Evolutionary conservation across 2,113 vertebrate species (phyloP), one percentile per base, ranked within the genome.

Genomic region (Beaufortia kweichowensis): DNA sequence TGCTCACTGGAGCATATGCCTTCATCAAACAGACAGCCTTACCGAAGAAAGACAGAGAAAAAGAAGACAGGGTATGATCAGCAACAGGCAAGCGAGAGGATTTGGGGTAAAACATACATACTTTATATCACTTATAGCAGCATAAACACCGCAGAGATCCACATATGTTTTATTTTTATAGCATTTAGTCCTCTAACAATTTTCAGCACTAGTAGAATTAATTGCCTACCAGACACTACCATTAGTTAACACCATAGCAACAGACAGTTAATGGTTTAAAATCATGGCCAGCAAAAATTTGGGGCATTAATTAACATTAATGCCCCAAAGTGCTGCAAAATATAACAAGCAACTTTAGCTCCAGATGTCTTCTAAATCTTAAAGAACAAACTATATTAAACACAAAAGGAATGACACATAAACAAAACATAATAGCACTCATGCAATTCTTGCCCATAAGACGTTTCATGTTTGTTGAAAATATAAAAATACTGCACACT

Each of bases 11-110:
- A 67, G 43, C 81, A 82, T 29, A 82, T 61, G 57, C 73, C 67
- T 39, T 57, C 77, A 67, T 82, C 81, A 82, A 82, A 82, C 73
- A 82, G 75, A 73, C 81, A 82, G 15, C 81, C 81, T 82, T 63
- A 62, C 1, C 50, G 46, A n/a, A 26, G 12, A 48, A 19, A 61
- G 35, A 79, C 8, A 19, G 21, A 56, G 48, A 28, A 56, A n/a
- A 17, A 8, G n/a, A 24, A 33, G 15, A 4, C 0, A 28, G 14
- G 39, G 3, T 21, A 29, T 28, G 12, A 7, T 17, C 10, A 33
- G 21, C 46, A 69, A 21, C 29, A 67, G 21, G 39, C 28, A 21
- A 59, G 28, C 8, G 53, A 5, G 21, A 57, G 28, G 43, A 50
- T 67, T 29, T 67, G 17, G 17, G 5, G 21, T 41, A 65, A 39